Base-by-base conservation (phyloP, 2,113 vertebrate species). In the Odontophorus gujanensis region DNA sequence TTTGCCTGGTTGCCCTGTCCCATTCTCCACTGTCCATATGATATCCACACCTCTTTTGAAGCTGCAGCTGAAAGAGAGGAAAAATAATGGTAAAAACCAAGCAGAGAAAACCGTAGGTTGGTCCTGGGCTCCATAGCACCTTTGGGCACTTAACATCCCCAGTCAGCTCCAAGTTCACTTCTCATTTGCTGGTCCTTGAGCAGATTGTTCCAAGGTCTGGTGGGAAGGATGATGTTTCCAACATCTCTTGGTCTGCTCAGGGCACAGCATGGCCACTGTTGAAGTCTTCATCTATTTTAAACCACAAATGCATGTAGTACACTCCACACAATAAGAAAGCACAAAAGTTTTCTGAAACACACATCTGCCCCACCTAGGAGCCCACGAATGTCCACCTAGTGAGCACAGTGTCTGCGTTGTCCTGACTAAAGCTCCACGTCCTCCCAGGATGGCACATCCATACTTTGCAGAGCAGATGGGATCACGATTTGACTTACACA, bases 381-480 rank as follows among this genome's bases (percentile, higher is more conserved):
- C 19, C 81, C 85, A 81, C 76, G 71, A 79, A 25, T 40, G 38
- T 40, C 47, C 24, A 18, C 14, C 32, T 26, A 13, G 16, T 1
- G 7, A 53, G 19, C 50, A 30, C n/a, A 2, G 4, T 28, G 18
- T 65, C 81, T 85, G 40, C 7, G 11, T 7, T 20, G 14, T 25
- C n/a, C 40, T 16, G 40, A 13, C 45, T 13, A 5, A 55, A 22
- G 32, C 6, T 8, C 5, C 6, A 2, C 12, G 1, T 3, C 18
- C 50, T 71, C 12, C 47, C 34, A 25, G 32, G 8, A 9, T 40
- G 66, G 22, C 2, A 8, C 55, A 40, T 66, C 65, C 0, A 1
- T 13, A 19, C n/a, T 20, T 8, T 0, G 4, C 38, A 36, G 48
- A 42, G 20, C 30, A 30, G 62, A 38, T 67, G 34, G 1, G 1